Conservation (phyloP, 2,888 invertebrate species). For the Lymantria dispar region DNA sequence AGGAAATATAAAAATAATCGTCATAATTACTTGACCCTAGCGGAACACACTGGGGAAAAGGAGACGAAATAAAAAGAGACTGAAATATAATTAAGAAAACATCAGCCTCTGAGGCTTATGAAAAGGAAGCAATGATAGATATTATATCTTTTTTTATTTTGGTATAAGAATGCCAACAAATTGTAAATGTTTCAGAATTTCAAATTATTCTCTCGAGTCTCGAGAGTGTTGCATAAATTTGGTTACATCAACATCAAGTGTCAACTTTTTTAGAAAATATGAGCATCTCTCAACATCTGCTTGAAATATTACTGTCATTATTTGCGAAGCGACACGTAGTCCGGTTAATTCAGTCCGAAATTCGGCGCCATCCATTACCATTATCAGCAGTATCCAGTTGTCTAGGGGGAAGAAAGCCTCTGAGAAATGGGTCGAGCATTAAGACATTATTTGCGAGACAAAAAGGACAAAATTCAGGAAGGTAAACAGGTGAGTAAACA, state of each 20-base stretch:
- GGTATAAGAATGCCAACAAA: constrained; percentile 7
- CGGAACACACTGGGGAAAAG: not conserved
- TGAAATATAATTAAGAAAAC: not conserved
- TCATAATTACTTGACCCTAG: not conserved
- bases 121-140: constrained; percentile 1
- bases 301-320: constrained; percentile 45
- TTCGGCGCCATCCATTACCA: constrained; percentile 53
- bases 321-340: constrained; percentile 37
- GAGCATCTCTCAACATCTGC: constrained; percentile 25
- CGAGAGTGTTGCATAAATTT: constrained; percentile 32
- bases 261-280: constrained; percentile 26
- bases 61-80: not conserved
- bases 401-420: constrained; percentile 39
- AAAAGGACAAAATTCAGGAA: constrained; percentile 48
- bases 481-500: constrained; percentile 67
- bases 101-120: not conserved
- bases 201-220: constrained; percentile 16
- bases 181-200: constrained; percentile 13
- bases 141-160: constrained; percentile 1
- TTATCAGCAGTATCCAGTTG: constrained; percentile 57
- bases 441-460: constrained; percentile 55
- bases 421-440: constrained; percentile 54
- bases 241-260: constrained; percentile 24
- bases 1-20: not conserved
- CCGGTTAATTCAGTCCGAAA: constrained; percentile 47